phyloP scores from a whole-genome alignment of 1,140 invertebrate species.

The Phocides pigmalion region DNA sequence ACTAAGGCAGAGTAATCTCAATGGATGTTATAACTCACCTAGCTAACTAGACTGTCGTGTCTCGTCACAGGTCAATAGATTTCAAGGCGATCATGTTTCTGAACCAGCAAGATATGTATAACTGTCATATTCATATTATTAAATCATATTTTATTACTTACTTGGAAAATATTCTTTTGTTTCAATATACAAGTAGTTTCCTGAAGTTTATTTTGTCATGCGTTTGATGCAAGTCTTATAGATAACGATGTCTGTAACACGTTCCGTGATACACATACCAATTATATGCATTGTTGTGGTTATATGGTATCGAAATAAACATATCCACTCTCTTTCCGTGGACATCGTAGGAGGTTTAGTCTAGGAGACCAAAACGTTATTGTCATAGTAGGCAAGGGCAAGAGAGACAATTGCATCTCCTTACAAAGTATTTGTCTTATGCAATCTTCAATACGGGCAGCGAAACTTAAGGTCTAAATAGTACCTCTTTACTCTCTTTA shows the following conservation, averaged over 20 bases:
- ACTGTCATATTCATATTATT: constrained; percentile 18
- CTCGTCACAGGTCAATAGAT: constrained; percentile 54
- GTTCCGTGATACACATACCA: too few relatives aligned
- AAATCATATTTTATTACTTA: constrained; percentile 13
- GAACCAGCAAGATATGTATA: neutral
- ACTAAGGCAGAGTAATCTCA: constrained; percentile 2
- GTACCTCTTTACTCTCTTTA: too few relatives aligned
- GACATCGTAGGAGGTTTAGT: too few relatives aligned
- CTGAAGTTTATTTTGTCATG: neutral
- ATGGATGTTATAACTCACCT: neutral
- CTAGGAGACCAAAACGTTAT: too few relatives aligned
- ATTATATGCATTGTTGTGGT: too few relatives aligned
- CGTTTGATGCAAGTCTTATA: neutral
- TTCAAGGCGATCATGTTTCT: constrained; percentile 61
- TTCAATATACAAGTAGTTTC: neutral
- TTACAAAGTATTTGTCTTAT: too few relatives aligned
- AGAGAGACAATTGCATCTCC: too few relatives aligned
- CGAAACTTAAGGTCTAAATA: too few relatives aligned
- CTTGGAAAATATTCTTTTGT: constrained; percentile 9
- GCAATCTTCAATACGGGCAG: too few relatives aligned
- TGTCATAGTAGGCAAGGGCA: too few relatives aligned
- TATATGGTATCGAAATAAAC: too few relatives aligned
- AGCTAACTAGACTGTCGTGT: constrained; percentile 21
- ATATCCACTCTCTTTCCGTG: too few relatives aligned
- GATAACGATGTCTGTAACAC: neutral